Evolutionary conservation across 2,888 invertebrate genomes (phyloP), one percentile per base, ranked within the genome.

Genomic region (Venusia cambrica): DNA sequence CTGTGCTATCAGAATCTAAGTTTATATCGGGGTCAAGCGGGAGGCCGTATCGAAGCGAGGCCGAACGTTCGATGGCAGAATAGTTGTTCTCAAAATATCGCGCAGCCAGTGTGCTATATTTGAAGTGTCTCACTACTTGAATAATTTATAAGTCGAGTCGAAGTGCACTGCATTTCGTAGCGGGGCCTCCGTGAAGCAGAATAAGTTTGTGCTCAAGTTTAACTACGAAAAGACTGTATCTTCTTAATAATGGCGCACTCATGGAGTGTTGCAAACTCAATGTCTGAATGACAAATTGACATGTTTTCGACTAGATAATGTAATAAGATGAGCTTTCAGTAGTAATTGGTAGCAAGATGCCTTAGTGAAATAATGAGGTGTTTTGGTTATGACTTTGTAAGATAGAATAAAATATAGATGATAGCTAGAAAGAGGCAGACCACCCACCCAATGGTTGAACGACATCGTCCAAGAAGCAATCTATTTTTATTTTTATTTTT

Each of bases 101-200:
- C 68, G 67, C 70, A 62, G 67, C 66, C 64, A 66, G 62, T 68
- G 72, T 66, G 64, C 78, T 78, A 78, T 79, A 80, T 81, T 77
- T 81, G 78, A 80, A 81, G 77, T 78, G 80, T 81, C 83, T 78
- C 76, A 56, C 71, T 71, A 73, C 74, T 76, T 85, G 84, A 87
- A 87, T 87, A 79, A 84, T 83, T 83, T 83, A 87, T 87, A 76
- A 83, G 75, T 72, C 60, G 56, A 68, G 69, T 74, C 71, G 48
- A 61, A 76, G 71, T 71, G 75, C 74, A 73, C 70, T 76, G 72
- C 74, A 76, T 75, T 79, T 76, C 71, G 70, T 57, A 62, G 68
- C 67, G 65, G 65, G 70, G 70, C 71, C 65, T 66, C 62, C 61
- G 53, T 57, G 57, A 59, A 58, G 50, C 48, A 50, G 56, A 55